Base-by-base conservation (phyloP, 2,797 vertebrate genomes). In the Melanotaenia trifasciata region DNA sequence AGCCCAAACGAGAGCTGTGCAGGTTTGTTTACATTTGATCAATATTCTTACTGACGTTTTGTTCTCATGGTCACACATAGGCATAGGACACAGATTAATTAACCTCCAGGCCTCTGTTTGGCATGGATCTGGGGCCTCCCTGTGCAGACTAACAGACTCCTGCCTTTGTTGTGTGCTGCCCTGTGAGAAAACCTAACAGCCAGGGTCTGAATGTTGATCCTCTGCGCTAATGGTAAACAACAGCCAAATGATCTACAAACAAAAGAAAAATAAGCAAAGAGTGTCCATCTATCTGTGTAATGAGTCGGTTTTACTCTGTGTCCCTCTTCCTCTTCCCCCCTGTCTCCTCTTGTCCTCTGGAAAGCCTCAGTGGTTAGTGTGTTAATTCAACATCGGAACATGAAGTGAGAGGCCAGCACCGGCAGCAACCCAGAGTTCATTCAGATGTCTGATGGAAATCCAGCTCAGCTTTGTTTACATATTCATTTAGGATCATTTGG, bases 201-300 rank as follows among this genome's bases (percentile, higher is more conserved):
- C 68, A 57, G 67, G 83, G 74, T 93, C 83, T 88, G 84, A 94
- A 94, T 94, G 87, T 94, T 83, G 87, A 92, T 76, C 88, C 74
- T 69, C 71, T 36, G 22, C 32, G 89, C 70, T 89, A 90, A 90
- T 84, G 80, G 87, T 90, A 94, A 94, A 94, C 91, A 93, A 63
- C 56, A 77, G 66, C 75, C 74, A 77, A 87, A 93, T 87, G 80
- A 70, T 74, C 76, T 70, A 85, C 80, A 89, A 90, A 88, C 79
- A 89, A 87, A 80, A 81, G 76, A 67, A 78, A 87, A 90, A 72
- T 58, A 79, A 78, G 79, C 73, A 65, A 76, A 83, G 57, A 71
- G 53, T 40, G 70, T 78, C 81, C 72, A 32, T 57, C 35, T 30
- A 40, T 83, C 59, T 74, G 66, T 72, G 77, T 89, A 86, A 90